Base-by-base conservation (phyloP, 2,113 vertebrate genomes). In the Raphicerus campestris region DNA sequence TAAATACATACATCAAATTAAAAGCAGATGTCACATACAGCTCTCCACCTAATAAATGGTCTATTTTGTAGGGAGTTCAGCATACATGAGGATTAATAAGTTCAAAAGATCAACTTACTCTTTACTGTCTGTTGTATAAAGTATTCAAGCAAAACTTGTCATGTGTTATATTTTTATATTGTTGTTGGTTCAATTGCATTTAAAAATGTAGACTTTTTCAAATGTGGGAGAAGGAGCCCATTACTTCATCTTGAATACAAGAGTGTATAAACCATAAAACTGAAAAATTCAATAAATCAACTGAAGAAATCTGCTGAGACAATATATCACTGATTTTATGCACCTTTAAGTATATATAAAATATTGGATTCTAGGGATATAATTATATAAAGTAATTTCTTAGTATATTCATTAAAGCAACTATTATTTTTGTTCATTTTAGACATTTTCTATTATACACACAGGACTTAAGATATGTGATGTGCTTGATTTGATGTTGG, bases 251-350 rank as follows among this genome's bases (percentile, higher is more conserved):
- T 92, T 88, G 8, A 10, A 97, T 97, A n/a, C 49, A 97, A 75
- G 98, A 97, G 26, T 39, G 15, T 94, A 93, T 84, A 97, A 97
- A 97, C 86, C 94, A 61, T 93, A 96, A 96, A 97, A 97, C 63
- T 95, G 60, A 95, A 63, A 86, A 63, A 63, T 73, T 98, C 93
- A 98, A 96, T 98, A 98, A 98, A 98, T 96, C 56, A 97, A 92
- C 75, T 94, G 61, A 98, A 97, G 45, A 97, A 97, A 60, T 11
- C 91, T 96, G n/a, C 70, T 80, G 96, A 89, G 47, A 63, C 73
- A 10, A 94, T 97, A 96, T 96, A 92, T 81, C 83, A 89, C 30
- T 97, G 93, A 98, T 97, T 97, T 97, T 98, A 97, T 97, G 70
- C 26, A 96, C 86, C 66, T 98, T 97, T 93, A 93, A 95, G 84